Evolutionary conservation across 2,113 vertebrate genomes (phyloP).

Genomic region (Pampusana beccarii): DNA sequence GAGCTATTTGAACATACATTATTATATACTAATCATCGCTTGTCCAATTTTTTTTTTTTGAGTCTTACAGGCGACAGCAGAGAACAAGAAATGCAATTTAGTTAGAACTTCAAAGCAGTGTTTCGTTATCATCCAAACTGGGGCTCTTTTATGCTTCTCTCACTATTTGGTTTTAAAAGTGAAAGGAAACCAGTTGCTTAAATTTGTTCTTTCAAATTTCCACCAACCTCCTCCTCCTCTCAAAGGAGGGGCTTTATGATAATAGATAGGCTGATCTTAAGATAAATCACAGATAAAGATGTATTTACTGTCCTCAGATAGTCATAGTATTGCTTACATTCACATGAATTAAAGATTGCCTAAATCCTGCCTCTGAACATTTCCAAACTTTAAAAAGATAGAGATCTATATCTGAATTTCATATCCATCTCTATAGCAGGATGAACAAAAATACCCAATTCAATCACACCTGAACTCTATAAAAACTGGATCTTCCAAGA

Average conservation of each 20-base stretch:
- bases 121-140: conserved; percentile 4
- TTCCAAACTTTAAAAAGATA: conserved; percentile 35
- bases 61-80: background rate
- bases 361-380: conserved; percentile 31
- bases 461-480: conserved; percentile 22
- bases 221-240: background rate
- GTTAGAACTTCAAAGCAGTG: conserved; percentile 50
- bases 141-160: conserved; percentile 15
- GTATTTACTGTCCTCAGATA: conserved; percentile 28
- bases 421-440: background rate
- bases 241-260: conserved; percentile 4
- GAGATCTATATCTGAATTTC: conserved; percentile 42
- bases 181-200: conserved; percentile 45
- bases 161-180: conserved; percentile 37
- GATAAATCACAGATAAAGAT: conserved; percentile 35
- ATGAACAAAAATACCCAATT: conserved; percentile 33
- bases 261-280: conserved; percentile 47
- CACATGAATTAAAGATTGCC: conserved; percentile 59
- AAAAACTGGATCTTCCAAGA: background rate
- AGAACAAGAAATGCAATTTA: conserved; percentile 56
- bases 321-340: conserved; percentile 38
- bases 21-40: conserved; percentile 62
- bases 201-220: conserved; percentile 45
- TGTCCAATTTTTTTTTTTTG: conserved; percentile 37
- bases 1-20: conserved; percentile 62